These are phyloP conservation scores for Cardinalis cardinalis DNA, from an alignment of 2,113 vertebrate species.

Conservation along the genomic window DNA sequence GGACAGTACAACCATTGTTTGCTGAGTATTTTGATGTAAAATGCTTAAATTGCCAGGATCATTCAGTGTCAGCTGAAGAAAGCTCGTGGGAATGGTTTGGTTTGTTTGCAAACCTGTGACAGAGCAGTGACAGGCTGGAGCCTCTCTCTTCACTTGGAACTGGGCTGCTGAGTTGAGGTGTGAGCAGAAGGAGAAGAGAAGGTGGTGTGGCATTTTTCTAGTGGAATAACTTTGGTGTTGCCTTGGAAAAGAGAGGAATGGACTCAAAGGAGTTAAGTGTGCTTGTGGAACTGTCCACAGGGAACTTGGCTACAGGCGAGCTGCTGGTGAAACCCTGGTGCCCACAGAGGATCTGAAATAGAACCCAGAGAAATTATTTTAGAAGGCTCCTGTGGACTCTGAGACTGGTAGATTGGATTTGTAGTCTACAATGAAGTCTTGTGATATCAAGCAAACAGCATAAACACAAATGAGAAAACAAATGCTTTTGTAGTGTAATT, in stretches of 20 bases:
- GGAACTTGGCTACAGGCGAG: background rate
- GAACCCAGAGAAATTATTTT: background rate
- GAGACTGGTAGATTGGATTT: background rate
- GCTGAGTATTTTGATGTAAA: constrained; percentile 35
- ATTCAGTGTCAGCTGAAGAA: constrained; percentile 31
- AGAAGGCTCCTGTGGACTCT: background rate
- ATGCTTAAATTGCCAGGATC: background rate
- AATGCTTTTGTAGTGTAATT: background rate
- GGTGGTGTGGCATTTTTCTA: background rate
- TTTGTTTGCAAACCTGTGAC: background rate
- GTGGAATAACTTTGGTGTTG: background rate
- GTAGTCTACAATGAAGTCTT: background rate
- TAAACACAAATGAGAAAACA: background rate
- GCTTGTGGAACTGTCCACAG: background rate
- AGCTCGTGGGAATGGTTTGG: background rate
- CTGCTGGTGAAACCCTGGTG: background rate
- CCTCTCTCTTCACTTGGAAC: background rate
- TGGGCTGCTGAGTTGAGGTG: background rate
- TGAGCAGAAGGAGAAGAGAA: background rate
- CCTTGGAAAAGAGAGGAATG: background rate
- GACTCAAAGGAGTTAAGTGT: background rate
- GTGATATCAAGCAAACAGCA: background rate
- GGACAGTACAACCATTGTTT: background rate
- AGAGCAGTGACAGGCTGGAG: background rate
- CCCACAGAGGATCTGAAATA: background rate